Conservation (phyloP, 2,797 vertebrate species). For the Diglossa cyanea region DNA sequence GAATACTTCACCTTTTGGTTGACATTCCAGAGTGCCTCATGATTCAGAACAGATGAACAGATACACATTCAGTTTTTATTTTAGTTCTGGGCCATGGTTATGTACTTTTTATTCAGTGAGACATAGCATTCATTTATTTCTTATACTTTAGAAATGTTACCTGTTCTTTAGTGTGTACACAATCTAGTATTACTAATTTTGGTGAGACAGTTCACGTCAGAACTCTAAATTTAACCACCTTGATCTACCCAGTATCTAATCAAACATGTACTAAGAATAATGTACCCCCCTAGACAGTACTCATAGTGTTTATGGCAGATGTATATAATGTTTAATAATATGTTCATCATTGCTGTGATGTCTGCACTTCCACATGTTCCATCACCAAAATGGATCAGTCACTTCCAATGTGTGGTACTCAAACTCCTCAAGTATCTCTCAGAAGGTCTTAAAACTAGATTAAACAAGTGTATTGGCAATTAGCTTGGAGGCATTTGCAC, state of each 20-base stretch:
- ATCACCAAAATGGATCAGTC: background rate
- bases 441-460: background rate
- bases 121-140: background rate
- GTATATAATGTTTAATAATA: background rate
- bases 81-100: background rate
- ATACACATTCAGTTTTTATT: background rate
- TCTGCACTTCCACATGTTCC: background rate
- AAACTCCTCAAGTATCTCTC: background rate
- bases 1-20: background rate
- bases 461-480: background rate
- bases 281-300: background rate
- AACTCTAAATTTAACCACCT: background rate
- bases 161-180: background rate
- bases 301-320: background rate
- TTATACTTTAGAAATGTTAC: background rate
- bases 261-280: background rate
- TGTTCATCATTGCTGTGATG: background rate
- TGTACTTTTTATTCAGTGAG: background rate
- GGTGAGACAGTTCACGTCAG: background rate
- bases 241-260: background rate
- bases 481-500: background rate
- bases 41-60: background rate
- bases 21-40: background rate
- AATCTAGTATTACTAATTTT: background rate
- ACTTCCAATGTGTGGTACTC: background rate